Evolutionary conservation across 2,113 vertebrate genomes (phyloP).

Genomic region (Megaptera novaeangliae): DNA sequence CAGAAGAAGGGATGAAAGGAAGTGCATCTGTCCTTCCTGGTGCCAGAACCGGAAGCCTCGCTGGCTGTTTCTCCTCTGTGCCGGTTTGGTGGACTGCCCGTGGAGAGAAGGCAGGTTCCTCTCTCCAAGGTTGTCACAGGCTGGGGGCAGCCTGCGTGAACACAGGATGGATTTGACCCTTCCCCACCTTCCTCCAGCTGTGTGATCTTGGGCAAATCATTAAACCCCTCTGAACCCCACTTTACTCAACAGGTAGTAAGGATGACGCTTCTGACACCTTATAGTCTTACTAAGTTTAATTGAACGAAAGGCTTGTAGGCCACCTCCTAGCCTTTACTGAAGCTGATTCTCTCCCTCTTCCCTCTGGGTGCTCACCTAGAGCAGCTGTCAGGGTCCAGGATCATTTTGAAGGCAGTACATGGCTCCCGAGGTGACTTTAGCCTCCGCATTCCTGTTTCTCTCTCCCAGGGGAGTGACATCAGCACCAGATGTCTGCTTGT

Average conservation of each 20-base stretch:
- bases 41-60: too few species aligned
- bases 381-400: not conserved
- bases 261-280: too few species aligned
- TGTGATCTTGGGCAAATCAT: not conserved
- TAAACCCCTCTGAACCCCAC: not conserved
- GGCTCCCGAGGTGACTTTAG: not conserved
- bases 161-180: not conserved
- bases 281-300: not conserved
- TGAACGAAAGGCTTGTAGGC: not conserved
- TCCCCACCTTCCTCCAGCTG: not conserved
- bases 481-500: not conserved
- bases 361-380: not conserved
- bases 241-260: too few species aligned
- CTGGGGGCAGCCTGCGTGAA: not conserved
- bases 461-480: not conserved
- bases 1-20: not conserved
- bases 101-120: not conserved
- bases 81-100: rapidly evolving
- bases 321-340: rapidly evolving
- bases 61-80: not conserved
- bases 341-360: too few species aligned
- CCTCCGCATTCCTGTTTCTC: not conserved
- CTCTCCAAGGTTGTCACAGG: not conserved
- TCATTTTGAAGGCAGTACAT: rapidly evolving
- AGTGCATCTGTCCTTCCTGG: not conserved